Percentiles rank a stretch among this genome's conserved stretches.
phyloP scores from a whole-genome alignment of 2,113 vertebrate species.

The Corydoras sp. region DNA sequence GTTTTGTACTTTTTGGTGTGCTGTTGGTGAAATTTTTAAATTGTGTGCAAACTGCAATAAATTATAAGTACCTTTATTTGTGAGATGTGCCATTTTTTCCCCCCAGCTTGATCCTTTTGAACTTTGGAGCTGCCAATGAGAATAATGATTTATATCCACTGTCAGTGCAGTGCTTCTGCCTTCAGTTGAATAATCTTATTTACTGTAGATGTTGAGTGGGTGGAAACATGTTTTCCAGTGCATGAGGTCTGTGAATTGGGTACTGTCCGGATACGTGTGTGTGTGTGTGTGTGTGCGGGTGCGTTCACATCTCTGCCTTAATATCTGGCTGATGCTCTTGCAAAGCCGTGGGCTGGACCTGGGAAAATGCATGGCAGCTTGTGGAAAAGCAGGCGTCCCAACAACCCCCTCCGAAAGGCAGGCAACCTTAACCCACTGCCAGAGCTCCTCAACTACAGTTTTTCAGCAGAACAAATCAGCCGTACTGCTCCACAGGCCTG shows the following conservation, averaged over 20 bases:
- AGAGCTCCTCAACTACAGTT: slow-evolving; percentile 65
- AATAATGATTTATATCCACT: slow-evolving; percentile 29
- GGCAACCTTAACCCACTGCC: slow-evolving; percentile 43
- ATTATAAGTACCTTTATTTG: slow-evolving; percentile 90
- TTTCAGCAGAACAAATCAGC: slow-evolving; percentile 69
- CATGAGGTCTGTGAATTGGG: slow-evolving; percentile 45
- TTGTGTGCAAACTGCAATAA: slow-evolving; percentile 99
- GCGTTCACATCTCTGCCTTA: slow-evolving; percentile 42
- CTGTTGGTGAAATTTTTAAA: slow-evolving; percentile 99
- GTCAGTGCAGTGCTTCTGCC: slow-evolving; percentile 31
- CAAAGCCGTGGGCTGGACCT: slow-evolving; percentile 56
- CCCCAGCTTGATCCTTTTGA: not conserved
- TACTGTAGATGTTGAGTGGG: slow-evolving; percentile 55
- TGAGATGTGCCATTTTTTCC: slow-evolving; percentile 37
- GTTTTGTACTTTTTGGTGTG: slow-evolving; percentile 99
- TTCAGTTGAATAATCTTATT: slow-evolving; percentile 47
- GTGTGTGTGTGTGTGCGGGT: slow-evolving; percentile 28
- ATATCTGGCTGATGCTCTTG: slow-evolving; percentile 51
- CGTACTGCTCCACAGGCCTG: slow-evolving; percentile 63
- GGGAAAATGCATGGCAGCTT: slow-evolving; percentile 67
- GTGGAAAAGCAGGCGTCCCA: slow-evolving; percentile 47
- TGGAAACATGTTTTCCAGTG: slow-evolving; percentile 50
- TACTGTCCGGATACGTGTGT: slow-evolving; percentile 39
- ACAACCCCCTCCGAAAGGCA: slow-evolving; percentile 27
- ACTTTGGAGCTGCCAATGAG: slow-evolving; percentile 19